Evolutionary conservation across 1,140 invertebrate species (phyloP).

Genomic region (Magallana angulata): DNA sequence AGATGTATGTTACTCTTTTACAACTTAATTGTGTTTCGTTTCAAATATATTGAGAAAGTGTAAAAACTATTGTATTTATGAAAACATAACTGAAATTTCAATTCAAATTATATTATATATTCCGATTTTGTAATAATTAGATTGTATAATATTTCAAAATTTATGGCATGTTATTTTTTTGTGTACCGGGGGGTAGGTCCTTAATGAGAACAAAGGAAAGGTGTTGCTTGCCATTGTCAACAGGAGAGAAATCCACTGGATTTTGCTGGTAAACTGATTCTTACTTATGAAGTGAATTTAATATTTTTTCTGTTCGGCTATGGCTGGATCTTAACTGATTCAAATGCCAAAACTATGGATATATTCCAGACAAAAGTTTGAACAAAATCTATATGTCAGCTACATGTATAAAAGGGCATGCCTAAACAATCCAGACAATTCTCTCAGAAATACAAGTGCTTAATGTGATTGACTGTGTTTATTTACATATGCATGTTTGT

Average conservation of each 20-base stretch:
- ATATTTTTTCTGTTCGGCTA: background rate
- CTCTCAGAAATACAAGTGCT: background rate
- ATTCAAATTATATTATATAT: background rate
- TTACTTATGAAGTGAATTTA: background rate
- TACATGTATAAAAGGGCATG: background rate
- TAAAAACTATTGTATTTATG: background rate
- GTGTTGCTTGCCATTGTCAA: background rate
- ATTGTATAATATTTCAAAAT: conserved; percentile 11
- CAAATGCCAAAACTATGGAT: background rate
- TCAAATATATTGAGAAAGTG: background rate
- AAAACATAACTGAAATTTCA: background rate
- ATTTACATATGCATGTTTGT: background rate
- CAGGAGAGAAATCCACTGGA: conserved; percentile 11
- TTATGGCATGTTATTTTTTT: background rate
- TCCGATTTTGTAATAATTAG: background rate
- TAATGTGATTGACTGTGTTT: conserved; percentile 13
- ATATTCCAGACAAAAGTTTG: background rate
- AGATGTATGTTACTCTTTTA: conserved; percentile 3
- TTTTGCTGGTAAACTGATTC: conserved; percentile 6
- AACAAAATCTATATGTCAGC: background rate
- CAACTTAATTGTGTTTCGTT: background rate
- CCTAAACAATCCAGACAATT: background rate
- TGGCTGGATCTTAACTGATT: background rate
- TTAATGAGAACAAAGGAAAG: conserved; percentile 15
- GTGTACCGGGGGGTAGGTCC: background rate